Evolutionary conservation across 2,113 vertebrate species (phyloP), one percentile per base, ranked within the genome.

Genomic region (Xenotilapia flavipinnis): DNA sequence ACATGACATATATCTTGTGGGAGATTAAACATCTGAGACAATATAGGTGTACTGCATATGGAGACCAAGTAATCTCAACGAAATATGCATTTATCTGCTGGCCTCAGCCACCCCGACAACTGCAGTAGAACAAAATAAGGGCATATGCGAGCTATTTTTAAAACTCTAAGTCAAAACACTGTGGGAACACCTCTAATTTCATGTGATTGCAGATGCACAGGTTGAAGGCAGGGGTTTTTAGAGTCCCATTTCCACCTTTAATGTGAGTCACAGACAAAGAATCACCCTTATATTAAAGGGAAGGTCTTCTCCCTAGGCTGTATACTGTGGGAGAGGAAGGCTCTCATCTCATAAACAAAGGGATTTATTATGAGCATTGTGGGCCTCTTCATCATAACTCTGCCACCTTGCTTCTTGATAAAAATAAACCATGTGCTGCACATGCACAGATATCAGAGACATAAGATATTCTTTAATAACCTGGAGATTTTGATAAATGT

Each of bases 81-180:
- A 86, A 33, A 77, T 33, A 33, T 77, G 26, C 73, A 77, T 51
- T 77, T n/a, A 51, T 77, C 17, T 85, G 31, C 17, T 42, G 87
- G 70, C 84, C 82, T 62, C 38, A 62, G 51, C 82, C 68, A 26
- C 77, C n/a, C 40, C 62, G 80, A 87, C 87, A 90, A 70, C 77
- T 81, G 88, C 89, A 85, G 86, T 7, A 77, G 54, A 87, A 82
- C 45, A 87, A 87, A 86, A 55, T 75, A 81, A 79, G 88, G 85
- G 86, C 85, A 60, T 31, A 83, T 38, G 5, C 3, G 3, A 82
- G 89, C 87, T 92, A 92, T 94, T 95, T 93, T 86, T 65, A 84
- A 77, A 81, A 90, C 86, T 53, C 47, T 79, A 86, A 85, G 68
- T 38, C 47, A 73, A 79, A 84, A 84, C 54, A 68, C 54, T 68